Base-by-base conservation (phyloP, 2,113 vertebrate species). In the Ciconia stormi region DNA sequence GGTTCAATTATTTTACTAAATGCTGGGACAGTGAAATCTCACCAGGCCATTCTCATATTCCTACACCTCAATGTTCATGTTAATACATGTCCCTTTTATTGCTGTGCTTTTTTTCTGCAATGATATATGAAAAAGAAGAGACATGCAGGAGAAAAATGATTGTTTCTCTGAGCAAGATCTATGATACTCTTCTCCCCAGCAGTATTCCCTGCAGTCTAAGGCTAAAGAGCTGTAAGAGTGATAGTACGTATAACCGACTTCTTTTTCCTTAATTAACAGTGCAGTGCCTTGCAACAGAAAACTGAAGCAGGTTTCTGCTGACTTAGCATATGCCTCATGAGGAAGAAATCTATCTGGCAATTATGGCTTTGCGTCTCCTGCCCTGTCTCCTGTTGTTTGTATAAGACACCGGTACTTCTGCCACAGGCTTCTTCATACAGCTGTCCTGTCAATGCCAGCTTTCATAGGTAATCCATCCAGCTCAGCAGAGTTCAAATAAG, bases 401-500 rank as follows among this genome's bases (percentile, higher is more conserved):
- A 18, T 44, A 93, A 97, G 96, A 89, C 94, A 95, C 84, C 23
- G 2, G 93, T 70, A 66, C 95, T 96, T 89, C 81, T 97, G 93
- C 95, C 93, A 96, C 81, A 11, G 91, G 93, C 95, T 96, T 61
- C 97, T 94, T 91, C 96, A 44, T 70, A 91, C 77, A 69, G 87
- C 94, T 92, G 94, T 89, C 90, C 93, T 95, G 89, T 94, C 95
- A 95, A 82, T 97, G 96, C 94, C 95, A 96, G 94, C 94, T 97
- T 76, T 95, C 89, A 72, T 42, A 90, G 94, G 81, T 95, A 95
- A 97, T 95, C 96, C 93, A 95, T 94, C 91, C 83, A 90, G 84
- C 96, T 97, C 95, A 96, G 96, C 96, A 96, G 62, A 93, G 93
- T 94, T 95, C 96, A 95, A 87, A 93, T 82, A 73, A 95, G 95